Conservation (phyloP, 2,888 invertebrate genomes). For the Sphinx pinastri region DNA sequence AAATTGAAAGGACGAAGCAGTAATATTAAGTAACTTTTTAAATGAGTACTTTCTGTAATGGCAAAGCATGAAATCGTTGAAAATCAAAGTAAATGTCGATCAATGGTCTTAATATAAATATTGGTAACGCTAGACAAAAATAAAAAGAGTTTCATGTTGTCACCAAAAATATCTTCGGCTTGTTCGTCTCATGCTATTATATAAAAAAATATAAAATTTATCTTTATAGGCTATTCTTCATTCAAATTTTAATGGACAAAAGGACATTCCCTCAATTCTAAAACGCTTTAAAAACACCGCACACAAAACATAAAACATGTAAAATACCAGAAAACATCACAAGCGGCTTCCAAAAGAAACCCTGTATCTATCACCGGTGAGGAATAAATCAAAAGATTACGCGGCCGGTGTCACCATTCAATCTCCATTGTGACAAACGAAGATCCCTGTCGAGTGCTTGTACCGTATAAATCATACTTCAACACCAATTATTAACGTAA, state of each 20-base stretch:
- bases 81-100: no score
- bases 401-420: constrained; percentile 57
- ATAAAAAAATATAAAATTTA: not conserved
- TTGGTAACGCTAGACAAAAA: no score
- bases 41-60: no score
- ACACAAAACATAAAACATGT: constrained; percentile 4
- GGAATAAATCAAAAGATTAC: constrained; percentile 64
- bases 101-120: no score
- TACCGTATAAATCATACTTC: constrained; percentile 75
- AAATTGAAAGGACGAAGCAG: no score
- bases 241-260: not conserved
- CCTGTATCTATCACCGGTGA: constrained; percentile 45
- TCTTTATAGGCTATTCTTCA: no score
- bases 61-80: no score
- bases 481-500: constrained; percentile 72
- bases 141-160: no score
- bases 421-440: constrained; percentile 44
- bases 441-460: constrained; percentile 47
- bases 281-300: not conserved
- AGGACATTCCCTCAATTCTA: not conserved
- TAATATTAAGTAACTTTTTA: no score
- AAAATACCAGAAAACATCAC: constrained; percentile 15
- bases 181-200: not conserved
- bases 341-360: constrained; percentile 16
- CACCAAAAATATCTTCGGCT: not conserved